Evolutionary conservation across 2,113 vertebrate species (phyloP), one percentile per base, ranked within the genome.

Genomic region (Gnathonemus echidnorhynchus): DNA sequence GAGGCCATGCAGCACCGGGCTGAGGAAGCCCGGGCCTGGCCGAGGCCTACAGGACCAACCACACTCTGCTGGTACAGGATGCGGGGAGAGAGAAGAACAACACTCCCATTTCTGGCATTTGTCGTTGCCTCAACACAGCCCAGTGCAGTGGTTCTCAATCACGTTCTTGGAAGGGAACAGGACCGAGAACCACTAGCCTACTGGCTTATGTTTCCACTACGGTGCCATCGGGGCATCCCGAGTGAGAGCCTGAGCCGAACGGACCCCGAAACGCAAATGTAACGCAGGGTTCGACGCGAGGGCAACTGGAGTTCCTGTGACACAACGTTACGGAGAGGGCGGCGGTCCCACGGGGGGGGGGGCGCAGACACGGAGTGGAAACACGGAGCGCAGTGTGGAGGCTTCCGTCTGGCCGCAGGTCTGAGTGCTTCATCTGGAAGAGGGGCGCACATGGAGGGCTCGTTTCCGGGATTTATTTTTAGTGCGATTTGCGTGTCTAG

Each of bases 341-440:
- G 13, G 27, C 49, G 50, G 86, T 17, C 53, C 8, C 31, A 62
- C 19, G 50, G 15, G 17, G 10, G 8, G 87, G 19, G 15, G 35
- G 39, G 49, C 1, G 3, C 35, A 42, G 24, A 87, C 35, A 74
- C 35, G 58, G 84, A 48, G 10, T 87, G 86, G 48, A 52, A 35
- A 87, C 49, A 56, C 49, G 86, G 86, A 87, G 50, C 92, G 93
- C 91, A 93, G 92, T 84, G 92, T 91, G 90, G 92, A 92, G 77
- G 90, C 91, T 31, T 56, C 52, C 92, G 92, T 94, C 94, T 94
- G 94, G 94, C 94, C 95, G 89, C 94, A 95, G 92, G 93, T 93
- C 92, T 94, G 91, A 94, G 92, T 93, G 93, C 93, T 91, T 93
- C 91, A 93, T 93, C 91, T 92, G 92, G 90, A 92, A 88, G 88